Conservation (phyloP, 2,113 vertebrate species). For the Xenopus borealis region DNA sequence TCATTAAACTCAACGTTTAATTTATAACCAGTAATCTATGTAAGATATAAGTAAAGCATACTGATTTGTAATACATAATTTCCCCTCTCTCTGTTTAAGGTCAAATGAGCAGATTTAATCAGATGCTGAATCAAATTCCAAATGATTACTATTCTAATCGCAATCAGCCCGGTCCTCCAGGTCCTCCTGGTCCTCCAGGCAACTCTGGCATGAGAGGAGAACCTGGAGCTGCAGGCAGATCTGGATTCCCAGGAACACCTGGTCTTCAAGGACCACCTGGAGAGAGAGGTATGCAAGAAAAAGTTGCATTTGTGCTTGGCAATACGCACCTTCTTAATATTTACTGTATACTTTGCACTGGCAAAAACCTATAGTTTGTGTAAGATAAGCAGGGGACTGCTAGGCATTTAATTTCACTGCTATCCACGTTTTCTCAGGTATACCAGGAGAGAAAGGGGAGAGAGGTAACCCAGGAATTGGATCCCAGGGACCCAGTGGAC, state of each 20-base stretch:
- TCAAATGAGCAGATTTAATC: constrained; percentile 89
- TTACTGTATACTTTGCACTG: too few species aligned
- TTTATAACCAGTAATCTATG: not conserved
- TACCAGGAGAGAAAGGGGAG: constrained; percentile 89
- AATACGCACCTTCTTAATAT: too few species aligned
- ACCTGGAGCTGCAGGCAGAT: constrained; percentile 78
- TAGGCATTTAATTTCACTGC: too few species aligned
- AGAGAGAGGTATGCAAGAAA: constrained; percentile 74
- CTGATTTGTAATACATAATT: not conserved
- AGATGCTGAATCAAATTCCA: constrained; percentile 93
- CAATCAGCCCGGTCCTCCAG: constrained; percentile 83
- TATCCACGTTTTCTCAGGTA: constrained; percentile 60
- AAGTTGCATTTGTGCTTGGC: too few species aligned
- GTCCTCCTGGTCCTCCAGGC: constrained; percentile 79
- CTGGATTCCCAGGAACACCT: constrained; percentile 86
- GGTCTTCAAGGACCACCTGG: constrained; percentile 83
- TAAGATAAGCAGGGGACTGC: too few species aligned
- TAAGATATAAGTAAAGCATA: not conserved
- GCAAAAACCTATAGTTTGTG: too few species aligned
- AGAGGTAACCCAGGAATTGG: constrained; percentile 73
- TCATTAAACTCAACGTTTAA: not conserved
- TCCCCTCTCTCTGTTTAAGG: constrained; percentile 58
- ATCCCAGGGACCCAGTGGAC: constrained; percentile 82
- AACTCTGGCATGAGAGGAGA: constrained; percentile 81
- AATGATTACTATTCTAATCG: constrained; percentile 77